Conservation (phyloP, 2,888 invertebrate genomes). For the Chrysolina oricalcia region DNA sequence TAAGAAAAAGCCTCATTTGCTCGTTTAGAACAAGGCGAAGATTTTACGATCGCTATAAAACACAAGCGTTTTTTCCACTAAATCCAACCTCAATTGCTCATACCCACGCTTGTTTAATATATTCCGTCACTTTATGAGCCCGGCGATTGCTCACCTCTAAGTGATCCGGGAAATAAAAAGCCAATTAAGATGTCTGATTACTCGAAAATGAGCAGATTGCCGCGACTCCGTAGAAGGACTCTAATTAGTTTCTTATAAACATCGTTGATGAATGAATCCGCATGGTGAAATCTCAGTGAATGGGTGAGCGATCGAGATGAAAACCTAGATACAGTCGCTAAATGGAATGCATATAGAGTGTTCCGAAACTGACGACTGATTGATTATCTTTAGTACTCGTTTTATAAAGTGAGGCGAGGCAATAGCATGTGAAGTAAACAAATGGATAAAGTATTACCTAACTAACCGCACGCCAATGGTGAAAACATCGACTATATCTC, state of each 20-base stretch:
- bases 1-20: constrained; percentile 19
- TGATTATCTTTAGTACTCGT: too few relatives aligned
- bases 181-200: constrained; percentile 44
- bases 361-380: neutral
- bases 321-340: neutral
- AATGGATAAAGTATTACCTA: too few relatives aligned
- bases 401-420: too few relatives aligned
- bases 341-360: neutral
- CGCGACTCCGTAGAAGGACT: constrained; percentile 7
- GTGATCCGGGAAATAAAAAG: constrained; percentile 44
- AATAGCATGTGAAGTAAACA: too few relatives aligned
- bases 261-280: constrained; percentile 13
- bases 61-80: constrained; percentile 9
- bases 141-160: constrained; percentile 33
- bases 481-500: too few relatives aligned
- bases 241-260: constrained; percentile 17
- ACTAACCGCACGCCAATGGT: too few relatives aligned
- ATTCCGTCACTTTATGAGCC: constrained; percentile 33
- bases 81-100: constrained; percentile 20
- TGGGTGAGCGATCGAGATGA: neutral
- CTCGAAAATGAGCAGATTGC: constrained; percentile 32
- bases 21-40: constrained; percentile 18
- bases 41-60: constrained; percentile 22
- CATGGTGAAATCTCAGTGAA: constrained; percentile 5
- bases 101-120: constrained; percentile 35